Conservation (phyloP, 2,797 vertebrate species). For the Poeciliopsis infans region DNA sequence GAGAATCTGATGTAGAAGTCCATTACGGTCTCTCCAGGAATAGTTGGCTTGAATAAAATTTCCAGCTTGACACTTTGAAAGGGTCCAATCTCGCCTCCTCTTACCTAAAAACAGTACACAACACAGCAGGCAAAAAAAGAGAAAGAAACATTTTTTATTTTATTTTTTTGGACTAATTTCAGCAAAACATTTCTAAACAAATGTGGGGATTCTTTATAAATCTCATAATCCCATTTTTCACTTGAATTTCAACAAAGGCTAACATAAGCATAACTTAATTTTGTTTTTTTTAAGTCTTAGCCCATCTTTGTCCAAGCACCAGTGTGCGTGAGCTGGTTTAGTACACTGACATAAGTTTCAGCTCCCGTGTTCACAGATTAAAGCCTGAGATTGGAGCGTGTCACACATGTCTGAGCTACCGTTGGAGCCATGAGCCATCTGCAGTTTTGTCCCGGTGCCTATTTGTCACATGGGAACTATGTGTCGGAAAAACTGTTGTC, state of each 20-base stretch:
- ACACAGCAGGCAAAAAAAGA: not conserved
- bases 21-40: conserved; percentile 80
- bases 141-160: not conserved
- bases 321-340: not conserved
- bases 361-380: not conserved
- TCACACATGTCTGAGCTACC: not conserved
- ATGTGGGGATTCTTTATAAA: not conserved
- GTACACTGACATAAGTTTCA: not conserved
- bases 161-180: not conserved
- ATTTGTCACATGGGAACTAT: not conserved
- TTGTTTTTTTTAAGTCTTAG: not conserved
- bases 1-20: conserved; percentile 85
- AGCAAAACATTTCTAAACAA: not conserved
- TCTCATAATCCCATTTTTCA: not conserved
- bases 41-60: conserved; percentile 83
- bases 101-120: conserved; percentile 71
- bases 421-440: not conserved
- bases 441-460: not conserved
- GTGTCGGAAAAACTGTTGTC: not conserved
- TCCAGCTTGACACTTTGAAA: conserved; percentile 86
- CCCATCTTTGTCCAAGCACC: not conserved
- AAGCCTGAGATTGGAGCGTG: not conserved
- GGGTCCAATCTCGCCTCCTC: conserved; percentile 83
- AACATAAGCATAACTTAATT: not conserved
- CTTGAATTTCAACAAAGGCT: not conserved